phyloP scores from a whole-genome alignment of 2,888 invertebrate genomes.

The Hyposoter dolosus region DNA sequence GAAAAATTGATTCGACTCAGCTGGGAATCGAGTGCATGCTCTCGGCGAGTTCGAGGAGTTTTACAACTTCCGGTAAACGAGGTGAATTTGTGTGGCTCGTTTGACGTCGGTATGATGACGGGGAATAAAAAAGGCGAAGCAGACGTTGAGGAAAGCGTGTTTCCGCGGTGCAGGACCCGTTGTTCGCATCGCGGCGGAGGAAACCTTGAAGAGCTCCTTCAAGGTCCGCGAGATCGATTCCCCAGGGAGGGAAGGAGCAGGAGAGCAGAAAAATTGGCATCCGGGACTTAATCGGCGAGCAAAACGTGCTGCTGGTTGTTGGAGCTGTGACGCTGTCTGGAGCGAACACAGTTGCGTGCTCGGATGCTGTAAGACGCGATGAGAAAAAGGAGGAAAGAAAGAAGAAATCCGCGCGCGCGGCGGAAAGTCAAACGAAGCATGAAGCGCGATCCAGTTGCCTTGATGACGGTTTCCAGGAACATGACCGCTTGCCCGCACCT shows the following conservation, averaged over 20 bases:
- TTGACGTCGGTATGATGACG: background rate
- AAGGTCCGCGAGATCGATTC: slow-evolving; percentile 19
- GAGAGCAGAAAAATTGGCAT: slow-evolving; percentile 4
- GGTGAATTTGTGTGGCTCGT: background rate
- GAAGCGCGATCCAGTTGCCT: slow-evolving; percentile 71
- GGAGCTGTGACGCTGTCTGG: slow-evolving; percentile 16
- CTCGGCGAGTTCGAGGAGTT: background rate
- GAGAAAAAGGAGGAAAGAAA: slow-evolving; percentile 44
- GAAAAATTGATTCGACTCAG: background rate
- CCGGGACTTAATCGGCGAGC: background rate
- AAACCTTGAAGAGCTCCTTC: slow-evolving; percentile 4
- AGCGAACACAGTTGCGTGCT: slow-evolving; percentile 16
- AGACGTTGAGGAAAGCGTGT: background rate
- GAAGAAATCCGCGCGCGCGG: slow-evolving; percentile 52
- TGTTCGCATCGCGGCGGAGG: background rate
- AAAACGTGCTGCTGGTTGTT: background rate
- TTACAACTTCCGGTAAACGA: slow-evolving; percentile 49
- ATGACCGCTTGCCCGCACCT: background rate
- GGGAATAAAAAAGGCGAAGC: too few species aligned
- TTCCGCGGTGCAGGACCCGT: background rate
- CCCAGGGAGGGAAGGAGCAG: background rate
- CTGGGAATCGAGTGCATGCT: background rate
- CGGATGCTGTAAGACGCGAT: slow-evolving; percentile 31
- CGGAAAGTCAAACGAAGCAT: slow-evolving; percentile 81
- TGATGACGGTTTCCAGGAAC: slow-evolving; percentile 49